phyloP scores from a whole-genome alignment of 53 echinoderm and acorn worm genomes.

The Crossaster papposus region DNA sequence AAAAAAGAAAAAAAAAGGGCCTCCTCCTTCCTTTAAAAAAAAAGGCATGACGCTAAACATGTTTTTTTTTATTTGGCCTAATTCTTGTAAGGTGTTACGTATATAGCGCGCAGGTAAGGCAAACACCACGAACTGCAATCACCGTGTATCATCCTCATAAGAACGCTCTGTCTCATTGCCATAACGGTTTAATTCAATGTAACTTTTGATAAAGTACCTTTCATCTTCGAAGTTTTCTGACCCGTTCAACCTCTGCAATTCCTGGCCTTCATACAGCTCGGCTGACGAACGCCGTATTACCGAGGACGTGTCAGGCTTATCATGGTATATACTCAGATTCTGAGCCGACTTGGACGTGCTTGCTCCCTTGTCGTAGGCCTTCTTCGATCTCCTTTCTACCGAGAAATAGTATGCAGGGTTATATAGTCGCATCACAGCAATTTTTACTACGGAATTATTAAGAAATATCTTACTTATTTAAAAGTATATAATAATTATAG shows the following conservation, averaged over 20 bases:
- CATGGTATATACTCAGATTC: slow-evolving; percentile 49
- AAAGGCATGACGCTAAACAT: too few relatives aligned
- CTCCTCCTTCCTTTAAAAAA: too few relatives aligned
- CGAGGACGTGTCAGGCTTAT: slow-evolving; percentile 25
- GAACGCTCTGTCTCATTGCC: too few relatives aligned
- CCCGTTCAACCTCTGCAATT: slow-evolving; percentile 15
- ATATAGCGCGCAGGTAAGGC: too few relatives aligned
- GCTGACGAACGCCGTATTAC: slow-evolving; percentile 39
- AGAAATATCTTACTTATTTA: too few relatives aligned
- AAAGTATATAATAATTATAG: too few relatives aligned
- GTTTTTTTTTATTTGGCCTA: too few relatives aligned
- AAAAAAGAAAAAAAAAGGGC: too few relatives aligned
- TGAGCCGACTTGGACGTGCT: slow-evolving; percentile 47
- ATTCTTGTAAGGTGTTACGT: too few relatives aligned
- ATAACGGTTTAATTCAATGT: neutral
- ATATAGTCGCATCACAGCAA: neutral
- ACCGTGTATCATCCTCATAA: too few relatives aligned
- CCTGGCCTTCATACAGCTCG: slow-evolving; percentile 14
- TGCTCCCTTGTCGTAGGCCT: slow-evolving; percentile 11
- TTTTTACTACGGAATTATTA: too few relatives aligned
- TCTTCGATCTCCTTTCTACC: neutral
- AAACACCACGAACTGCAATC: too few relatives aligned
- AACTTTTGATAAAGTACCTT: neutral
- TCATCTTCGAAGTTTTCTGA: slow-evolving; percentile 31
- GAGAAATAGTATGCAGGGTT: neutral